These are phyloP conservation scores for Laupala kohalensis DNA, from an alignment of 1,140 invertebrate genomes.

Conservation along the genomic window DNA sequence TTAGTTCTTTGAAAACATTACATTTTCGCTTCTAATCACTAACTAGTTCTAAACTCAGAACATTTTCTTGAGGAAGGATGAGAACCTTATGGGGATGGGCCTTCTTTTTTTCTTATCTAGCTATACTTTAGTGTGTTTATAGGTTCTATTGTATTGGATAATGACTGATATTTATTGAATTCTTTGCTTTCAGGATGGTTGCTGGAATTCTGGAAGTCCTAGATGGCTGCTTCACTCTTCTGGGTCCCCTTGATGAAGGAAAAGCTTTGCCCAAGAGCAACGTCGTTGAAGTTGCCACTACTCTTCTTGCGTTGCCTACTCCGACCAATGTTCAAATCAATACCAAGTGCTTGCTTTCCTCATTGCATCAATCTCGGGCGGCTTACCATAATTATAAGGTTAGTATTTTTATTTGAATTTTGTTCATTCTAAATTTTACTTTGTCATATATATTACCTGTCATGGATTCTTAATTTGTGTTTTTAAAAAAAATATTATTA, in stretches of 20 bases:
- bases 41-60: too few species aligned
- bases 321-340: slow-evolving; percentile 63
- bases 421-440: background rate
- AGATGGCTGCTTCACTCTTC: slow-evolving; percentile 47
- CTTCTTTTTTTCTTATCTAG: too few species aligned
- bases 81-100: too few species aligned
- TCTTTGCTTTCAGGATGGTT: slow-evolving; percentile 40
- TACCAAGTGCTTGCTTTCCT: slow-evolving; percentile 63
- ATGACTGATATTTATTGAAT: background rate
- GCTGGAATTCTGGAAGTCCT: slow-evolving; percentile 61
- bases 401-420: slow-evolving; percentile 11
- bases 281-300: slow-evolving; percentile 59
- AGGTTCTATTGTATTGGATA: too few species aligned
- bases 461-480: background rate
- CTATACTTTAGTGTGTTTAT: too few species aligned
- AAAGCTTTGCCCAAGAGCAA: slow-evolving; percentile 33
- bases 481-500: background rate
- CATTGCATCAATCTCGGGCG: slow-evolving; percentile 55
- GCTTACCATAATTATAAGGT: slow-evolving; percentile 78
- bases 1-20: too few species aligned
- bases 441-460: background rate
- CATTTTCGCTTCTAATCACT: too few species aligned
- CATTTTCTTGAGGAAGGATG: too few species aligned
- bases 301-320: slow-evolving; percentile 70
- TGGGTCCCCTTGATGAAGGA: slow-evolving; percentile 26